phyloP scores from a whole-genome alignment of 1,140 invertebrate species.

The Thaumetopoea pityocampa region DNA sequence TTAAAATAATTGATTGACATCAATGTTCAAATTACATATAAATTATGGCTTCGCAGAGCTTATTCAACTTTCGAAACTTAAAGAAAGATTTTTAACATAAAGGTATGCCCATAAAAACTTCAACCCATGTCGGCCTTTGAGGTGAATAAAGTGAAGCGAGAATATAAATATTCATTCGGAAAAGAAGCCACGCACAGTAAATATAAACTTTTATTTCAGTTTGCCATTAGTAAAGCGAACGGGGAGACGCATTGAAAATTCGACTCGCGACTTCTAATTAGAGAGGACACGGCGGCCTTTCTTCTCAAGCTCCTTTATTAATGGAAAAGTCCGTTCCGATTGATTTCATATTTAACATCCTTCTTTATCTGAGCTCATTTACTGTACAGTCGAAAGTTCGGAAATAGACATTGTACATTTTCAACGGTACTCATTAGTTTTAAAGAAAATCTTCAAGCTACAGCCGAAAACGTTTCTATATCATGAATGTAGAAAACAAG shows the following conservation, averaged over 20 bases:
- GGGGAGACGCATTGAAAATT: constrained; percentile 59
- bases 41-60: constrained; percentile 6
- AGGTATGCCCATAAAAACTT: constrained; percentile 55
- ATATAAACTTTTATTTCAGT: constrained; percentile 73
- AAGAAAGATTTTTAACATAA: constrained; percentile 45
- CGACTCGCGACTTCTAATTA: constrained; percentile 70
- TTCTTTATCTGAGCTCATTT: constrained; percentile 26
- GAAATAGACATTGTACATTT: constrained; percentile 13
- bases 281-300: constrained; percentile 55
- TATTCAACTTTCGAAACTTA: constrained; percentile 39
- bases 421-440: too few species aligned
- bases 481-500: too few species aligned
- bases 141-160: constrained; percentile 56
- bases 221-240: constrained; percentile 50
- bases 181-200: constrained; percentile 63
- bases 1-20: too few species aligned
- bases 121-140: constrained; percentile 33
- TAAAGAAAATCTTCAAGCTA: too few species aligned
- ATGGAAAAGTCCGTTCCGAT: constrained; percentile 61
- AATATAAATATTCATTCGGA: constrained; percentile 68
- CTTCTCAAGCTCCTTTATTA: constrained; percentile 51
- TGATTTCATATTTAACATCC: constrained; percentile 63
- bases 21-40: too few species aligned
- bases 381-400: constrained; percentile 16
- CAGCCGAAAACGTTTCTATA: too few species aligned